Evolutionary conservation across 2,113 vertebrate species (phyloP).

Genomic region (Hemicordylus capensis): DNA sequence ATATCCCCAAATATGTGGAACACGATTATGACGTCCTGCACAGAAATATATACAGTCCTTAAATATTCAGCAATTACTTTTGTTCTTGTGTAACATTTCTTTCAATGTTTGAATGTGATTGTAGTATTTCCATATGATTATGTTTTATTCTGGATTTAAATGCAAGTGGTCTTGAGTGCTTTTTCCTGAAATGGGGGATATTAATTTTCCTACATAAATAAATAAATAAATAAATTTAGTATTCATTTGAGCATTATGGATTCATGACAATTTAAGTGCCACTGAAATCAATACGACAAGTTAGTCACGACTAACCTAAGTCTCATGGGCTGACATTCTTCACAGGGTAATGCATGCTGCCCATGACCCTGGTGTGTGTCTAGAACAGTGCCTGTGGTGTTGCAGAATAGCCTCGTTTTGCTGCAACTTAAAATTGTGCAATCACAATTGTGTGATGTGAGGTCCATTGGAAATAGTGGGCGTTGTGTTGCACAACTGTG

Average conservation of each 20-base stretch:
- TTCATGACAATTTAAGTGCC: background rate
- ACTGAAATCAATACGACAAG: too few relatives aligned
- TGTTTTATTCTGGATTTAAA: constrained; percentile 2
- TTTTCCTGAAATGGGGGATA: background rate
- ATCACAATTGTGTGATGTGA: too few relatives aligned
- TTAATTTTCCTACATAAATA: background rate
- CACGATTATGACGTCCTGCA: background rate
- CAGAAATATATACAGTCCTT: background rate
- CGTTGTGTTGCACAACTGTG: too few relatives aligned
- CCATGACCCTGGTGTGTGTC: too few relatives aligned
- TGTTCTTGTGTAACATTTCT: background rate
- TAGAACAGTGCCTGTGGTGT: too few relatives aligned
- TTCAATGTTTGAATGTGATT: background rate
- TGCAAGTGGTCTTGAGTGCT: background rate
- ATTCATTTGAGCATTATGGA: background rate
- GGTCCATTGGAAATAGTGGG: too few relatives aligned
- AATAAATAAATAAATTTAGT: background rate
- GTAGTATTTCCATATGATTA: background rate
- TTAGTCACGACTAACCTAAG: too few relatives aligned
- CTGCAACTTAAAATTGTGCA: too few relatives aligned
- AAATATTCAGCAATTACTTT: background rate
- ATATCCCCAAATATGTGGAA: background rate
- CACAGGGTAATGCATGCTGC: too few relatives aligned
- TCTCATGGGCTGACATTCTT: too few relatives aligned
- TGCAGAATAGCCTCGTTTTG: too few relatives aligned